Conservation (phyloP, 2,797 vertebrate genomes). For the Karalla daura region DNA sequence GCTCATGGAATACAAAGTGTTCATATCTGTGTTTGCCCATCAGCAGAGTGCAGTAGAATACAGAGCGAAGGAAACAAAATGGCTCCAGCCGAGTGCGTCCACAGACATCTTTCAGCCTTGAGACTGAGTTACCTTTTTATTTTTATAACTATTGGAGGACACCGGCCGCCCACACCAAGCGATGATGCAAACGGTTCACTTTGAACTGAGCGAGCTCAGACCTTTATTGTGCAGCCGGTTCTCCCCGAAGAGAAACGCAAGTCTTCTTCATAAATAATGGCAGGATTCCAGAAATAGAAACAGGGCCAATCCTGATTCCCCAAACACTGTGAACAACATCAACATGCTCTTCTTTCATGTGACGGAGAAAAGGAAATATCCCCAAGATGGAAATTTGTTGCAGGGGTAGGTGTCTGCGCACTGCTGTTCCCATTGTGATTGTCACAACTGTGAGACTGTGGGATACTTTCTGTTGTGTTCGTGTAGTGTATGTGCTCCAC, state of each 20-base stretch:
- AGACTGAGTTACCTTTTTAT: neutral
- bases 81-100: neutral
- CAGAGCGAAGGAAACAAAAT: constrained; percentile 16
- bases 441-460: neutral
- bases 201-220: constrained; percentile 38
- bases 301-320: constrained; percentile 35
- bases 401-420: constrained; percentile 24
- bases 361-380: constrained; percentile 27
- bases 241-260: constrained; percentile 54
- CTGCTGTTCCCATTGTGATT: constrained; percentile 5
- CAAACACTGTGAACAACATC: constrained; percentile 49
- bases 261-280: constrained; percentile 66
- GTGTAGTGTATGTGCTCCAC: neutral
- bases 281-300: constrained; percentile 68
- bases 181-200: constrained; percentile 41
- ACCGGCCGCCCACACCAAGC: constrained; percentile 9
- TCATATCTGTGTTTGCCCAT: neutral
- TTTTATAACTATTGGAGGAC: constrained; percentile 13
- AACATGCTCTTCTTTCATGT: constrained; percentile 44
- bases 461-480: neutral
- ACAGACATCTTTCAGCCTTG: neutral
- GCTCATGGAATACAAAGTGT: neutral
- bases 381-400: constrained; percentile 21
- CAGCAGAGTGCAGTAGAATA: neutral
- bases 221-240: constrained; percentile 39